These are phyloP conservation scores for Nilaparvata lugens DNA, from an alignment of 1,140 invertebrate genomes.

Conservation along the genomic window DNA sequence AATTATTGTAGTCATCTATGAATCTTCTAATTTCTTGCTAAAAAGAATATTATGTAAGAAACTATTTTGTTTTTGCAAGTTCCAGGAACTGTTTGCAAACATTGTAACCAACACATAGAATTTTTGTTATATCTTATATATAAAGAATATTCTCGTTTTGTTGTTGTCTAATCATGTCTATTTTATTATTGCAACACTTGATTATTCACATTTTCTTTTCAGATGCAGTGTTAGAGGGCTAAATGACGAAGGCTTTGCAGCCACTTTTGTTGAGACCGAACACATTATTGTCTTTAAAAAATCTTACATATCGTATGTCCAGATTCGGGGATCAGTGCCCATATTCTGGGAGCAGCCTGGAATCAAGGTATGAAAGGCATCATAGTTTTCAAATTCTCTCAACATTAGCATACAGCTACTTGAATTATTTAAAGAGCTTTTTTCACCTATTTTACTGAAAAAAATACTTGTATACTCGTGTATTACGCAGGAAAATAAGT, in stretches of 20 bases:
- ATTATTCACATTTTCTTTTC: not conserved
- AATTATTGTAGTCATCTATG: no score
- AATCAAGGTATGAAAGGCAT: slow-evolving; percentile 68
- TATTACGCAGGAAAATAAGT: no score
- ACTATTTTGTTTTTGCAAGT: no score
- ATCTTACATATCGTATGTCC: slow-evolving; percentile 70
- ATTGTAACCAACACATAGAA: not conserved
- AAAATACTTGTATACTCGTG: no score
- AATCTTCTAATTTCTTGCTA: no score
- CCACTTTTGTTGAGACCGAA: slow-evolving; percentile 99
- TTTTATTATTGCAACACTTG: not conserved
- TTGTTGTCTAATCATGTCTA: not conserved
- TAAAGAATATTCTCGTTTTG: not conserved
- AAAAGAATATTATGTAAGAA: no score
- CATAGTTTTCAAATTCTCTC: no score
- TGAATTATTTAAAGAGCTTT: no score
- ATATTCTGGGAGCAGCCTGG: slow-evolving; percentile 99
- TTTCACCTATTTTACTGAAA: no score
- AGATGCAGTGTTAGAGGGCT: slow-evolving; percentile 95
- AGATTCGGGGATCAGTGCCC: slow-evolving; percentile 93
- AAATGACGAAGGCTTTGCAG: slow-evolving; percentile 98
- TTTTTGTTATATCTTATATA: not conserved
- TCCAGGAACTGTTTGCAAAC: not conserved
- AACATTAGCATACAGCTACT: no score
- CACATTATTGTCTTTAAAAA: slow-evolving; percentile 89